Percentiles rank a stretch among this genome's conserved stretches.
Evolutionary conservation across 1,140 invertebrate genomes (phyloP).

Genomic region (Achroia grisella): DNA sequence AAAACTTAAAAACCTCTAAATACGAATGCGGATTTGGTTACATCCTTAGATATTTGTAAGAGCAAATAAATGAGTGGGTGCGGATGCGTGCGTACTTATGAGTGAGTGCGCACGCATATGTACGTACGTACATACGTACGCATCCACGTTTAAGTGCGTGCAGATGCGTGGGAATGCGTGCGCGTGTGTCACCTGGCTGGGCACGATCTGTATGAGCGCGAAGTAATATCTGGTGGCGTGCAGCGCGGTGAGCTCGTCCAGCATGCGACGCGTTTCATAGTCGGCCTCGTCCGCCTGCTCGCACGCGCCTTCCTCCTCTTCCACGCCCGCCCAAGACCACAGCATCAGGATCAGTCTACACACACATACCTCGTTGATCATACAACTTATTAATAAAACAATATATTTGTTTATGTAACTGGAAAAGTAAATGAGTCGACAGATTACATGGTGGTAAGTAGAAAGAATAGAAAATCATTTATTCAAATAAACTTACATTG

Average conservation of each 20-base stretch:
- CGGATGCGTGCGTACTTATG: too few relatives aligned
- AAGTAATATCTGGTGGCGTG: constrained; percentile 93
- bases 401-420: neutral
- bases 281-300: constrained; percentile 83
- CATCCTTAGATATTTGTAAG: too few relatives aligned
- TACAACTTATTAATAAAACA: neutral
- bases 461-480: too few relatives aligned
- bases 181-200: constrained; percentile 75
- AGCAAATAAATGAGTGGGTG: too few relatives aligned
- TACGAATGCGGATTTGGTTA: too few relatives aligned
- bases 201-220: constrained; percentile 86
- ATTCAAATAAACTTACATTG: too few relatives aligned
- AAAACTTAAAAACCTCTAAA: too few relatives aligned
- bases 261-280: constrained; percentile 82
- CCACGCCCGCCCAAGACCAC: constrained; percentile 75
- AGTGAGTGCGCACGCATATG: too few relatives aligned
- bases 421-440: neutral
- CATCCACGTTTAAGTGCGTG: too few relatives aligned
- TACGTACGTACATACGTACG: too few relatives aligned
- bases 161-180: too few relatives aligned
- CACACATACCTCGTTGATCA: neutral
- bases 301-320: constrained; percentile 53
- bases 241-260: constrained; percentile 86
- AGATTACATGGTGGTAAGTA: too few relatives aligned
- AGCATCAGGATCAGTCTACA: constrained; percentile 89